Base-by-base conservation (phyloP, 2,113 vertebrate species). In the Malurus cyaneus region DNA sequence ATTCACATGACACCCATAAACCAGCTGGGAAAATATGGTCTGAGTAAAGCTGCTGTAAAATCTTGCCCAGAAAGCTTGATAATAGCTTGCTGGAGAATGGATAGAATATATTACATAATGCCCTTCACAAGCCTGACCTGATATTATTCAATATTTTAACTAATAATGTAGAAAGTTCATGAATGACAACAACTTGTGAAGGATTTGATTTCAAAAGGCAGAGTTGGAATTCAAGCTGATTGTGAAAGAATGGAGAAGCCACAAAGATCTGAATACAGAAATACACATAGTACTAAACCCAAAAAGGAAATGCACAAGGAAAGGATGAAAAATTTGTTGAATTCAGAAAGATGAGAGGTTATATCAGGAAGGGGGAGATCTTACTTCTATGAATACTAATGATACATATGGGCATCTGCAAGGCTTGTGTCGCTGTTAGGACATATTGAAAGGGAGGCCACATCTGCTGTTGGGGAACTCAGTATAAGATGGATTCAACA, bases 1-100 rank as follows among this genome's bases (percentile, higher is more conserved):
- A 88, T 76, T 77, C 54, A 66, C 54, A 76, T 80, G 66, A 89
- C 84, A 89, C 65, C 87, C 78, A 74, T 93, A 94, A 95, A 89
- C 44, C 28, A 89, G 46, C 24, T 16, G n/a, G 29, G 53, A 89
- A 96, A 92, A 96, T 95, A 93, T 5, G 19, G 46, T 81, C 65
- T 61, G 73, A 87, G 31, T 31, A 84, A 84, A 91, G 31, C 62
- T 80, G 50, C 62, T 83, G 52, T 85, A 93, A 85, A 93, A 92
- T 61, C 66, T 77, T 80, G 16, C 50, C 34, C 59, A 89, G 71
- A 57, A 92, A 82, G 39, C 25, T 61, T 82, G 21, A 80, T 82
- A 94, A 88, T 90, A 62, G 2, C 23, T 90, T 80, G 12, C 19
- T 69, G 82, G 47, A 82, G 54, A 86, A 86, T 15, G 11, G 41